Base-by-base conservation (phyloP, 2,113 vertebrate species). In the Cichladusa arquata region DNA sequence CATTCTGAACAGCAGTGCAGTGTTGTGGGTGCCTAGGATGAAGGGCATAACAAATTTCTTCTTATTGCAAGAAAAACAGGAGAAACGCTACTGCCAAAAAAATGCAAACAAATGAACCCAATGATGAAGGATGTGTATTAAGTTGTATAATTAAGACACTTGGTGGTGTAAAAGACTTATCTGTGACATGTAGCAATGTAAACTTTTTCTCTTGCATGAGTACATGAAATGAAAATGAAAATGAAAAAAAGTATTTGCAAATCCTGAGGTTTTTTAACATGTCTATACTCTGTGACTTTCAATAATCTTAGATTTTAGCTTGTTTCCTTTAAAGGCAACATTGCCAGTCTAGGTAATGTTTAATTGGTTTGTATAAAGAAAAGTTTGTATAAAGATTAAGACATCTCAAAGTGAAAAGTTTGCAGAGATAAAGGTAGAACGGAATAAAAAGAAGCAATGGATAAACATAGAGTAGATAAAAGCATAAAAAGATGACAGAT, bases 301-400 rank as follows among this genome's bases (percentile, higher is more conserved):
- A 25, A 81, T 61, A 29, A 64, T 69, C 33, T 71, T 81, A 36
- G 14, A 80, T 19, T 90, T 89, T 25, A 70, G 76, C 60, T 92
- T 91, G 72, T 81, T 84, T n/a, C 38, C 57, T 69, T 56, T 93
- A 81, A 81, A 81, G 85, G 74, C 36, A 74, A 57, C 64, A 87
- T 92, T 94, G 2, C 73, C 88, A 77, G 40, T 84, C 97, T 96
- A 94, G 73, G 97, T 71, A 96, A 94, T 38, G 34, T 88, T 71
- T 20, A 92, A 8, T 31, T 29, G 26, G 34, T 92, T 90, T 96
- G n/a, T 87, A 86, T 95, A 96, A 95, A 89, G 34, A 74, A 79
- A 84, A 97, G 50, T 47, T 62, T 62, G 18, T 62, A 42, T 77
- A 90, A 87, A 84, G 81, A 88, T 84, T 92, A 86, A 88, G 69